Evolutionary conservation across 2,888 invertebrate genomes (phyloP).

Genomic region (Carpatolechia fugitivella): DNA sequence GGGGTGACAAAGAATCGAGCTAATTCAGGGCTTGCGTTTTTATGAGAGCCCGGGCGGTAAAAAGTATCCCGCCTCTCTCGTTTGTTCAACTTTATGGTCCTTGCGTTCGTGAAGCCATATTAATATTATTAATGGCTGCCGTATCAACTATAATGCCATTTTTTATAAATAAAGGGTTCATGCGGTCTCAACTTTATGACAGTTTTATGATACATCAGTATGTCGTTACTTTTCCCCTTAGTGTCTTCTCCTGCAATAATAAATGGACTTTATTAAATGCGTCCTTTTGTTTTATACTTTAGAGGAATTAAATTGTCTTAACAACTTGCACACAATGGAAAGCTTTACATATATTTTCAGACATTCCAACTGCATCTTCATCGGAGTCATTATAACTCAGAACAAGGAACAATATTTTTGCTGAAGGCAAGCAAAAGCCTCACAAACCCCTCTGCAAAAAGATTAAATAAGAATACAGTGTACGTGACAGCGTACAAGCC

Average conservation of each 20-base stretch:
- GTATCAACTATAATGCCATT: slow-evolving; percentile 59
- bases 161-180: slow-evolving; percentile 51
- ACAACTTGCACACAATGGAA: slow-evolving; percentile 3
- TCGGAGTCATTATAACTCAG: slow-evolving; percentile 30
- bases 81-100: slow-evolving; percentile 75
- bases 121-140: slow-evolving; percentile 74
- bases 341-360: slow-evolving; percentile 10
- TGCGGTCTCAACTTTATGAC: slow-evolving; percentile 53
- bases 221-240: not conserved
- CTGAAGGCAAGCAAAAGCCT: slow-evolving; percentile 44
- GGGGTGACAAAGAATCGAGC: slow-evolving; percentile 79
- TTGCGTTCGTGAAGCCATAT: slow-evolving; percentile 65
- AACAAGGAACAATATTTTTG: slow-evolving; percentile 35
- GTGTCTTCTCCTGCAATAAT: not conserved
- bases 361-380: slow-evolving; percentile 18
- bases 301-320: not conserved
- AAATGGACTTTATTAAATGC: not conserved
- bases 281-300: not conserved
- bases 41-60: slow-evolving; percentile 75
- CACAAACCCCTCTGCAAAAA: slow-evolving; percentile 59
- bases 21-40: slow-evolving; percentile 78
- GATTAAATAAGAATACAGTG: slow-evolving; percentile 71
- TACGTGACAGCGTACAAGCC: slow-evolving; percentile 71
- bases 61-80: slow-evolving; percentile 79
- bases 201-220: slow-evolving; percentile 24